Evolutionary conservation across 1,140 invertebrate genomes (phyloP).

Genomic region (Drosophila sulfurigaster): DNA sequence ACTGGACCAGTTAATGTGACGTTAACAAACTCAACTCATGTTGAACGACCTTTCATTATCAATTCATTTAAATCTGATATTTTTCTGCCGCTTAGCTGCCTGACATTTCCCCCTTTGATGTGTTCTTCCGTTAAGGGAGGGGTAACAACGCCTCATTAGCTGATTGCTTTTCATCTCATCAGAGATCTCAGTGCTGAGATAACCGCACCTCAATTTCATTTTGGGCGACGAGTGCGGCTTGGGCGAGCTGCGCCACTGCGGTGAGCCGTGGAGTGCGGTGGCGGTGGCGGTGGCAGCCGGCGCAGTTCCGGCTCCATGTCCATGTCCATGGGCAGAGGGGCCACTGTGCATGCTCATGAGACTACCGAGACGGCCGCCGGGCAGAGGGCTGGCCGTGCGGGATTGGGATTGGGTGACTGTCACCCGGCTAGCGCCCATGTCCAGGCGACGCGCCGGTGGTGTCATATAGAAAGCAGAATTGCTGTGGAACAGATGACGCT

Average conservation of each 20-base stretch:
- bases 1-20: not conserved
- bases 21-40: not conserved
- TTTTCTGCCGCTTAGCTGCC: not conserved
- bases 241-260: slow-evolving; percentile 85
- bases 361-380: slow-evolving; percentile 86
- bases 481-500: slow-evolving; percentile 85
- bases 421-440: slow-evolving; percentile 77
- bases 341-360: slow-evolving; percentile 80
- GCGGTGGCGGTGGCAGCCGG: slow-evolving; percentile 34
- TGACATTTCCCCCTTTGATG: not conserved
- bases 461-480: slow-evolving; percentile 84
- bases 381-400: slow-evolving; percentile 86
- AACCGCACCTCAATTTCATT: slow-evolving; percentile 93
- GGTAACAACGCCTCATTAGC: slow-evolving; percentile 12
- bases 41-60: not conserved
- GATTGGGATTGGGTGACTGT: slow-evolving; percentile 65
- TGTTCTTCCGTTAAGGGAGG: not conserved
- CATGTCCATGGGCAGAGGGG: slow-evolving; percentile 17
- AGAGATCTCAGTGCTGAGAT: slow-evolving; percentile 12
- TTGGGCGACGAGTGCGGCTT: slow-evolving; percentile 93
- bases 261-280: slow-evolving; percentile 85
- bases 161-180: slow-evolving; percentile 25
- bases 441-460: slow-evolving; percentile 83
- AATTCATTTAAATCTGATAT: not conserved
- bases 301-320: not conserved